Evolutionary conservation across 1,140 invertebrate species (phyloP), one percentile per base, ranked within the genome.

Genomic region (Gryllus bimaculatus): DNA sequence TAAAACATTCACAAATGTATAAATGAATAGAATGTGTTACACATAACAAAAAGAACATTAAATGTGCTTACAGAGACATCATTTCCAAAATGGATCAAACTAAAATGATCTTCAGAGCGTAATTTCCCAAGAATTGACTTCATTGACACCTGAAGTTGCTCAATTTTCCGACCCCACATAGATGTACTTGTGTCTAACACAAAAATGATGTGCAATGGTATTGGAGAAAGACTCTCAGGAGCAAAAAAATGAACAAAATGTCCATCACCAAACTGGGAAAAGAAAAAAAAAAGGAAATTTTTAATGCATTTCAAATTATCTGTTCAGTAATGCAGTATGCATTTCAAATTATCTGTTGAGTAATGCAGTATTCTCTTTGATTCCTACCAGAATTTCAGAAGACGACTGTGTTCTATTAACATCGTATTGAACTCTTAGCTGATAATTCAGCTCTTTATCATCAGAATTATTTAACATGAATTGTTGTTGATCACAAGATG

Each of bases 191-290:
- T 88, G 83, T 93, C 93, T 78, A 93, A 85, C 4, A 93, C 89
- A 82, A 94, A 93, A 8, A 93, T 87, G 1, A 92, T 91, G 81
- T 93, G 90, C 83, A 93, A 92, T 26, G 87, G 88, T 75, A 93
- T 84, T 8, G 90, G 87, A 49, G 88, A 85, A 76, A 92, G 84
- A 48, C 87, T 85, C 54, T 85, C 85, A 6, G 92, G 92, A 5
- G 91, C 89, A 82, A 93, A 92, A 86, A 92, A 93, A 82, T 93
- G 92, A 6, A 94, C 91, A 84, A 94, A 94, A 84, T 93, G 93
- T 1, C 92, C 93, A 81, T 93, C 90, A 80, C 91, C 90, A 8
- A 92, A 87, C 90, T 92, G 74, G n/a, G n/a, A n/a, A n/a, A n/a
- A n/a, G n/a, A n/a, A n/a, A n/a, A n/a, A n/a, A n/a, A 12, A 39